These are phyloP conservation scores for Chromoteleia sp. DNA, from an alignment of 2,888 invertebrate genomes.

Conservation along the genomic window DNA sequence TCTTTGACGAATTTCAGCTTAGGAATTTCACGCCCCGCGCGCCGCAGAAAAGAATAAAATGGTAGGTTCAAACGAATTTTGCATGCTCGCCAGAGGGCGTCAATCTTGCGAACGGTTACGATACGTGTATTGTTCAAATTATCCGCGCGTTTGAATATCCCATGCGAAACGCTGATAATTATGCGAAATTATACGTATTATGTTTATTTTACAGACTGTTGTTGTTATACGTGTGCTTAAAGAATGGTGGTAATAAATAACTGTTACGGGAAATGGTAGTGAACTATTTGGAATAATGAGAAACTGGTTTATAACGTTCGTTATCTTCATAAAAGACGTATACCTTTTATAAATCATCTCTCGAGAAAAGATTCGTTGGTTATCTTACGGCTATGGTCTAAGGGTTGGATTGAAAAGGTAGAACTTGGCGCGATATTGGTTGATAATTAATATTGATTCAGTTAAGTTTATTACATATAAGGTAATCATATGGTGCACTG, in stretches of 20 bases:
- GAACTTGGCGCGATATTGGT: no score
- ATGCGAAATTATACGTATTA: conserved; percentile 30
- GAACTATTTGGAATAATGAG: neutral
- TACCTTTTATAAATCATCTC: neutral
- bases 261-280: conserved; percentile 7
- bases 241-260: conserved; percentile 15
- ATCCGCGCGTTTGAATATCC: conserved; percentile 4
- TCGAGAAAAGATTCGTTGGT: neutral
- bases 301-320: neutral
- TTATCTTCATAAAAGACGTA: neutral
- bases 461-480: no score
- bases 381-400: no score
- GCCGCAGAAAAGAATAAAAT: conserved; percentile 10
- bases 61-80: neutral
- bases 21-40: conserved; percentile 31
- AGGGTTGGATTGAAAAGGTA: no score
- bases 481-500: no score
- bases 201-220: conserved; percentile 24
- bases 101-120: neutral
- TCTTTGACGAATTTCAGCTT: conserved; percentile 33
- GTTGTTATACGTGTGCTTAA: neutral
- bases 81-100: neutral
- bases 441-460: no score
- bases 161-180: conserved; percentile 26
- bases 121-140: conserved; percentile 42